Evolutionary conservation across 2,797 vertebrate genomes (phyloP), one percentile per base, ranked within the genome.

Genomic region (Xiphophorus birchmanni): DNA sequence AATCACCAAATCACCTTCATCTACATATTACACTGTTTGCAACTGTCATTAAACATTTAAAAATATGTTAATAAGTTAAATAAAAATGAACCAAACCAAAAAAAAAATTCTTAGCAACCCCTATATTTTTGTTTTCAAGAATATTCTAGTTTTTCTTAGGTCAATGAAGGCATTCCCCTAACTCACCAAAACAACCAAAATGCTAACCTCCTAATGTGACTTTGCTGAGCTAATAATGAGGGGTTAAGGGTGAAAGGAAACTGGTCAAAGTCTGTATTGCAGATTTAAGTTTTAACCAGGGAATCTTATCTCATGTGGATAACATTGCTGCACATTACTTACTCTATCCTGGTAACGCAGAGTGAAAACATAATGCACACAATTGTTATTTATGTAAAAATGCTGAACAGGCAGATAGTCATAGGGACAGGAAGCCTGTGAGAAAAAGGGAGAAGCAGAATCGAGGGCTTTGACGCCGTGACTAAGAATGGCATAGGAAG

Each of bases 401-500:
- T 78, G 82, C 79, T 67, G 77, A 85, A 45, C n/a, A 71, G 50
- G 58, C 60, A 83, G 54, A 82, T 77, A 54, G 77, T 63, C 71
- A 88, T 74, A 40, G 63, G 83, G 84, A 50, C 17, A 58, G 63
- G 50, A 63, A 37, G 42, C 40, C 71, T 73, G 50, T 81, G 50
- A 44, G 78, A 63, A 80, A 32, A 84, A 73, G 50, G 37, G 56
- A 5, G 3, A 37, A 45, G 17, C 1, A 47, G 73, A 65, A 60
- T 11, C 21, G 23, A 58, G 87, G 81, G 83, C 69, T 87, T 80
- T 84, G 84, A 84, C 84, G 78, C 85, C 76, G 63, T 89, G 88
- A 91, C 87, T 90, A 84, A 90, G 87, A 83, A 13, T 12, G 85
- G 79, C 77, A 81, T 71, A 52, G 81, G 87, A 79, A 83, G 87